Evolutionary conservation across 1,140 invertebrate species (phyloP), one percentile per base, ranked within the genome.

Genomic region (Diorhabda carinulata): DNA sequence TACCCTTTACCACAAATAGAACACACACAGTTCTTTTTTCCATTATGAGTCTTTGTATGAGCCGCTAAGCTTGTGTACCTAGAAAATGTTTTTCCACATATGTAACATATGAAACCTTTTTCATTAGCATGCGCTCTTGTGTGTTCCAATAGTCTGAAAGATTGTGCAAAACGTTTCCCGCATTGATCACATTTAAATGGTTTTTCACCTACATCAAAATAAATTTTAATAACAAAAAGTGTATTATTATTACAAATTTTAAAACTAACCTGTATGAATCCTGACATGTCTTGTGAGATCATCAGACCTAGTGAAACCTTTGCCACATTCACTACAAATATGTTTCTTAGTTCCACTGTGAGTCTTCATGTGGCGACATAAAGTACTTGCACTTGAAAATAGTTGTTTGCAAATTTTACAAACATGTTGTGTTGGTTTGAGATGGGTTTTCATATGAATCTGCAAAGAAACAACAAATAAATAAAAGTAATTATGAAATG

Each of bases 121-220:
- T 87, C 86, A 10, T 87, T 86, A 4, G 87, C 87, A 76, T 89
- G 88, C 43, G 85, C 84, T 62, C 87, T 79, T 68, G 87, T 84
- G 77, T 89, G 88, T 43, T 87, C 87, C 57, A 86, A 80, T 5
- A 88, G 78, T 70, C 86, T 84, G 74, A 77, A 75, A 4, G 77
- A 78, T 64, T 78, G 77, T 7, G 77, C 76, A 70, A 76, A 78
- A 10, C 81, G 73, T 72, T 85, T 83, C 2, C 82, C 82, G 77
- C 87, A 89, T 57, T 86, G 78, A 68, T 82, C 83, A 76, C 88
- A 89, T 60, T 79, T 78, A 74, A 85, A 87, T n/a, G 88, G 87
- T 64, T 84, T 80, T 78, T 88, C 87, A 2, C 86, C 47, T 52
- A 52, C 1, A 25, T 1, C 25, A 25, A 25, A 25, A 52, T 8